Evolutionary conservation across 1,140 invertebrate genomes (phyloP), one percentile per base, ranked within the genome.

Genomic region (Caerostris darwini): DNA sequence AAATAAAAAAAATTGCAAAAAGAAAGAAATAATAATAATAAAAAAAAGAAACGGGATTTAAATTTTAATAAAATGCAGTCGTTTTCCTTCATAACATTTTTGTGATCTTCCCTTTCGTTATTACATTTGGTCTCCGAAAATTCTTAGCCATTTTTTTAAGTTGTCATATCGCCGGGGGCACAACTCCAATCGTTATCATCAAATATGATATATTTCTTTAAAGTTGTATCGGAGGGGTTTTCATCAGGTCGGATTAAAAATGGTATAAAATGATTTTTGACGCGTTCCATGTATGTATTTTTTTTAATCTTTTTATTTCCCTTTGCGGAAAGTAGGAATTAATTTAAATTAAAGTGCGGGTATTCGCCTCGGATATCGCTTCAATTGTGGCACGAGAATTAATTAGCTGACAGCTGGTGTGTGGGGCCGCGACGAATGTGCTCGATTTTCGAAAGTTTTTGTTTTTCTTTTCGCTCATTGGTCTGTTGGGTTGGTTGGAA

Each of bases 31-130:
- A 34, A 61, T 77, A 19, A n/a, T n/a, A n/a, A 1, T 12, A 2
- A n/a, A 19, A 77, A 19, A 77, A 3, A 5, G 34, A 77, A 34
- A 77, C n/a, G 69, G 34, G 69, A 34, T 77, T 77, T 77, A 77
- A 77, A 77, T 1, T 77, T 77, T 50, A 77, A 77, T 19, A 77
- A 77, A 77, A 77, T 77, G 69, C 69, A 77, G n/a, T 77, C n/a
- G 69, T 3, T 77, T 0, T n/a, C 69, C 69, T 77, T 61, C 59
- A 61, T 50, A 77, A 77, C 69, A 77, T 77, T 77, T 77, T 77
- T 77, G 17, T 77, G 67, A 1, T 7, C 5, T 34, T 34, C 8
- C 12, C 0, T 50, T 50, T 77, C 34, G n/a, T 77, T 77, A 77
- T 77, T 77, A 77, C 3, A 71, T 71, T 14, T 34, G 67, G 67